phyloP scores from a whole-genome alignment of 2,797 vertebrate genomes.

The Sebastes aleutianus region DNA sequence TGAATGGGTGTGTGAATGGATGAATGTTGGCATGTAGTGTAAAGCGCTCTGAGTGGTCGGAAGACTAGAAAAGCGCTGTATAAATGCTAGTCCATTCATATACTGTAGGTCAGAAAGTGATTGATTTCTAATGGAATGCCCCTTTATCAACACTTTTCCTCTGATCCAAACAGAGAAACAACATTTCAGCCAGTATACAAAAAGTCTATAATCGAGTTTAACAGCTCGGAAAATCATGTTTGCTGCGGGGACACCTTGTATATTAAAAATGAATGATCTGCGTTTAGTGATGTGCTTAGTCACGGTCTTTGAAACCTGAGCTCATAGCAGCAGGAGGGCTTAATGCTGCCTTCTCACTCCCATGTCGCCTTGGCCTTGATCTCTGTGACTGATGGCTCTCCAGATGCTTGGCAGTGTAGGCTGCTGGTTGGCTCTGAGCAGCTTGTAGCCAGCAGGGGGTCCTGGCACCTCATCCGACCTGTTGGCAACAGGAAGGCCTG shows the following conservation, averaged over 20 bases:
- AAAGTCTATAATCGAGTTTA: no score
- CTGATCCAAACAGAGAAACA: no score
- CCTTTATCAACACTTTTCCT: neutral
- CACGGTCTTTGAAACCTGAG: neutral
- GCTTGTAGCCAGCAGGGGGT: neutral
- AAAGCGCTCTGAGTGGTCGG: no score
- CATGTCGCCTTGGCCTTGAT: neutral
- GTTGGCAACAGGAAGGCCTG: neutral
- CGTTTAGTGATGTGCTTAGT: neutral
- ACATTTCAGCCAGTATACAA: no score
- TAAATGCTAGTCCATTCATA: no score
- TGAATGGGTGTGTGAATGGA: no score
- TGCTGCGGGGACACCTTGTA: neutral
- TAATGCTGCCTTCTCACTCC: neutral
- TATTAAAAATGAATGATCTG: neutral
- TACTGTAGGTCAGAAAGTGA: neutral
- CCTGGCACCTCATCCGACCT: neutral
- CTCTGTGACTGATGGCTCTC: constrained; percentile 7
- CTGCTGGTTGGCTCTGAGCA: neutral
- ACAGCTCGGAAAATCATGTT: no score
- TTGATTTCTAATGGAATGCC: neutral
- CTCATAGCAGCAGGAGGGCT: neutral
- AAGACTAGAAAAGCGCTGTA: no score
- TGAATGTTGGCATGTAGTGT: no score
- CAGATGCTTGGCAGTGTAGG: neutral